A percentile compares a stretch with the other conserved stretches of the same genome.
These are phyloP conservation scores for Apodemia duryi DNA, from an alignment of 2,888 invertebrate genomes.

Conservation along the genomic window DNA sequence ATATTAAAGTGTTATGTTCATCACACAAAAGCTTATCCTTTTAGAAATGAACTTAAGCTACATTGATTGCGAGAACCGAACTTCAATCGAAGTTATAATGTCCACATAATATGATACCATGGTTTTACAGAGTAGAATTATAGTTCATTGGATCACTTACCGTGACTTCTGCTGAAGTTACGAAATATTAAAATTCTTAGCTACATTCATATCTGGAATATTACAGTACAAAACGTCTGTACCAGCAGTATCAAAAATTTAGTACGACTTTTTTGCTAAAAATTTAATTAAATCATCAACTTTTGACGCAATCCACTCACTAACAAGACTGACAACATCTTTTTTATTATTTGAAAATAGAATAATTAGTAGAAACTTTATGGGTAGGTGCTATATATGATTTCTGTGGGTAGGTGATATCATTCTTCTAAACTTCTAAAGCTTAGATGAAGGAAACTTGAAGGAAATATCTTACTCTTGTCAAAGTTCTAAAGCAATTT, in stretches of 20 bases:
- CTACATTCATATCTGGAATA: neutral
- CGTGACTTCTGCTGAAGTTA: neutral
- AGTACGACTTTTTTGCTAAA: neutral
- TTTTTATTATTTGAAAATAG: neutral
- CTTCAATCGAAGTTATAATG: no score
- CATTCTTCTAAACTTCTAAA: no score
- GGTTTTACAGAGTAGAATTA: no score
- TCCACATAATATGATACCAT: no score
- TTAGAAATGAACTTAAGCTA: no score
- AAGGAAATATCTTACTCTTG: no score
- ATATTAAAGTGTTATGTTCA: no score
- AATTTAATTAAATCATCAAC: constrained; percentile 3
- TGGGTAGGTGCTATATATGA: neutral
- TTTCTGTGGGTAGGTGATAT: no score
- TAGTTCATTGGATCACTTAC: neutral
- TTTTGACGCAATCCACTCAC: neutral
- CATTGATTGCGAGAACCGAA: no score
- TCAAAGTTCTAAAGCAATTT: no score
- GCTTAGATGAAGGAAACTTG: no score
- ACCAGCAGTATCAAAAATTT: neutral
- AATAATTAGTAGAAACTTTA: neutral
- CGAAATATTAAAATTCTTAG: neutral
- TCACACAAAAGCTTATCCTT: no score
- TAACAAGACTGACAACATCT: neutral
- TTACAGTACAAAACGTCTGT: neutral